Evolutionary conservation across 64 coral and sea anemone genomes (phyloP), one percentile per base, ranked within the genome.

Genomic region (Pocillopora verrucosa): DNA sequence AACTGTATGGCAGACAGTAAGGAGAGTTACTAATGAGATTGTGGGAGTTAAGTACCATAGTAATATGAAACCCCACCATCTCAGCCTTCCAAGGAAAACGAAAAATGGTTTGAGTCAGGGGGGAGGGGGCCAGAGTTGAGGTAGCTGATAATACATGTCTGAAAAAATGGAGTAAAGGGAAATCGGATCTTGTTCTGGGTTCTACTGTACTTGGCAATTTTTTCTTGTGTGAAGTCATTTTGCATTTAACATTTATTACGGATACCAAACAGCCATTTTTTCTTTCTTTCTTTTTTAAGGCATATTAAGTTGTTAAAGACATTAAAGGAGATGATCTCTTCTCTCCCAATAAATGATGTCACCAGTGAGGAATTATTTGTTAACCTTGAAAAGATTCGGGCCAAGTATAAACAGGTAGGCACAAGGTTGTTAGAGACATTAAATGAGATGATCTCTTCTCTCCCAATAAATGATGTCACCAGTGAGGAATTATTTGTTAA

Each of bases 321-420:
- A 13, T 12, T 85, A 0, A 85, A 72, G 35, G 9, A 3, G 20
- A 85, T 69, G 82, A 45, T 85, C 68, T 45, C 72, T 36, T 37
- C 36, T 30, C 56, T 90, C 22, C 76, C 78, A 37, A 25, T 90
- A 17, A 90, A 60, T 74, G 88, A 90, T 80, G 62, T 65, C 9
- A 74, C 67, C 20, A 74, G 82, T 90, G 88, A 90, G 68, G 80
- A 82, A 30, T 17, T 90, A 26, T 90, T 90, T 90, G 15, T 56
- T 74, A 82, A 61, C 16, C 65, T 90, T 82, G 88, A 90, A 17
- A 82, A 90, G 73, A 59, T 90, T 0, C 78, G 88, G 36, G 88
- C 88, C 67, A 90, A 90, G 68, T 90, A 82, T 61, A 90, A 45
- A 74, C 67, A 82, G 78, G 88, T 90, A 36, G n/a, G n/a, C n/a